Evolutionary conservation across 2,888 invertebrate genomes (phyloP), one percentile per base, ranked within the genome.

Genomic region (Ypsolopha sequella): DNA sequence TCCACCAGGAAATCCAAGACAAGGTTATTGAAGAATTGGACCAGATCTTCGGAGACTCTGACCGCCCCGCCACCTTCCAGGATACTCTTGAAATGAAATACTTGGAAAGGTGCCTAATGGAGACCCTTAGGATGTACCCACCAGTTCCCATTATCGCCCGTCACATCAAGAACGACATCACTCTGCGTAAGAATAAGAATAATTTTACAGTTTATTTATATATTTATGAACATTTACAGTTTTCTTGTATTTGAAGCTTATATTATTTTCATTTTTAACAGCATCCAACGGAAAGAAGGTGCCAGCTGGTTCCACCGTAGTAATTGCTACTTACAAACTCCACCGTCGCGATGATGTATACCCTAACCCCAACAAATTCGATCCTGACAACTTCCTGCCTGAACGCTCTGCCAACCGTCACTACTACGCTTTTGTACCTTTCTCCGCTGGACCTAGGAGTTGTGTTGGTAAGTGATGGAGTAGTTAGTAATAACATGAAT

Each of bases 51-150:
- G 92, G 93, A 39, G 91, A 91, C 60, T 91, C 92, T 0, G 90
- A 93, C 64, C 89, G 94, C 14, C 91, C 92, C 3, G 91, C 91
- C 46, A 94, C 93, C 9, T 94, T 93, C 80, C 91, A 92, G 63
- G 95, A 95, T 59, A 94, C 94, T 1, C 70, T 94, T n/a, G 92
- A 94, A 73, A 94, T 95, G 93, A 95, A 95, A 73, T 94, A 93
- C 65, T 77, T 95, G 59, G 95, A 95, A 74, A 88, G 94, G 55
- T 93, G 94, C 55, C 87, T 95, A 48, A 90, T 95, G 91, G 94
- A 95, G 75, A 92, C 94, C 4, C 77, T 94, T 24, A 89, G 94
- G 61, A 84, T 94, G 88, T 95, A 90, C 68, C 94, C 94, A 52
- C 94, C 94, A 58, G 92, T 95, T 50, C 94, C 94, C 34, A 78